These are phyloP conservation scores for Ichneumoninae sp. DNA, from an alignment of 2,888 invertebrate genomes.

Conservation along the genomic window DNA sequence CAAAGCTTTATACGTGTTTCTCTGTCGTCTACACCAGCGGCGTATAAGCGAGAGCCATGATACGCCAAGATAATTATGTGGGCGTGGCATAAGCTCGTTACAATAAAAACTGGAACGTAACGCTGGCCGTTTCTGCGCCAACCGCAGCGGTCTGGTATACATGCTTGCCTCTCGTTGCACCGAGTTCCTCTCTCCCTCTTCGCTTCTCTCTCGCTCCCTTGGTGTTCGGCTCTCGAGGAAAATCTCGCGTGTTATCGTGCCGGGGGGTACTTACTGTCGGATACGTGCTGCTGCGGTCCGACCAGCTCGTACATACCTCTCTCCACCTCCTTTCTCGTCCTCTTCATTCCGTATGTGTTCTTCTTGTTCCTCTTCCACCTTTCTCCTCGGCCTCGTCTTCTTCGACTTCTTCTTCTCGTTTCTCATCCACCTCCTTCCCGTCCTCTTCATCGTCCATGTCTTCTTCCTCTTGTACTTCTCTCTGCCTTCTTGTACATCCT, in stretches of 20 bases:
- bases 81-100: constrained; percentile 67
- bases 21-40: constrained; percentile 31
- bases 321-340: constrained; percentile 52
- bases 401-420: constrained; percentile 20
- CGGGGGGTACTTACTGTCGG: constrained; percentile 61
- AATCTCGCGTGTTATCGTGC: constrained; percentile 66
- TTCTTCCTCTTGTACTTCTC: no score
- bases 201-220: constrained; percentile 8
- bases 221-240: constrained; percentile 43
- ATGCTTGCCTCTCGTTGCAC: constrained; percentile 32
- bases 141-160: constrained; percentile 53
- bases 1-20: constrained; percentile 47
- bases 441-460: no score
- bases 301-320: constrained; percentile 24
- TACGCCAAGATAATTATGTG: constrained; percentile 68
- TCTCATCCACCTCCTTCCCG: no score
- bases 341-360: constrained; percentile 26
- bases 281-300: constrained; percentile 56
- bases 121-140: constrained; percentile 64
- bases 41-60: constrained; percentile 56
- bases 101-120: constrained; percentile 68
- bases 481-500: no score
- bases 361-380: neutral
- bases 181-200: constrained; percentile 9
- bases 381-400: constrained; percentile 11